phyloP scores from a whole-genome alignment of 2,113 vertebrate species.

The Callipepla californica region DNA sequence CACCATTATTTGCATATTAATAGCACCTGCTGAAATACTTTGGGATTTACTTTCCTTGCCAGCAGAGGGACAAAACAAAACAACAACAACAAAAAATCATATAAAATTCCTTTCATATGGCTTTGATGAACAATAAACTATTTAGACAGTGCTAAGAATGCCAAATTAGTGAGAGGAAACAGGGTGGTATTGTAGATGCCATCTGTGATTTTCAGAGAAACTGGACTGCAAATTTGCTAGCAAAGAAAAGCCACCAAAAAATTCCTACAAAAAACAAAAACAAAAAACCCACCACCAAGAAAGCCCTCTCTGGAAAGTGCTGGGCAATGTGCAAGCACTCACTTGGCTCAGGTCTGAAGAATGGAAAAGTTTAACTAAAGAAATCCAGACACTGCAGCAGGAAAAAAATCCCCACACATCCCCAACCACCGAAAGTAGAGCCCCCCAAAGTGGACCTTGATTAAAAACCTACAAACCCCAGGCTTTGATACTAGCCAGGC shows the following conservation, averaged over 20 bases:
- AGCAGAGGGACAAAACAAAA: conserved; percentile 79
- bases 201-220: conserved; percentile 47
- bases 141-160: conserved; percentile 47
- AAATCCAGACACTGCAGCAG: conserved; percentile 59
- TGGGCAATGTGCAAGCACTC: conserved; percentile 43
- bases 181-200: conserved; percentile 20
- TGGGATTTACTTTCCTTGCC: conserved; percentile 81
- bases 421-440: conserved; percentile 10
- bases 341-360: conserved; percentile 50
- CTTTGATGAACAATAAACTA: conserved; percentile 69
- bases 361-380: conserved; percentile 68
- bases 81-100: conserved; percentile 24
- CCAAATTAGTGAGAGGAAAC: conserved; percentile 38
- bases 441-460: conserved; percentile 69
- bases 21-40: conserved; percentile 83
- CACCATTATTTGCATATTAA: conserved; percentile 86
- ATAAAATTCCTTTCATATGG: conserved; percentile 71
- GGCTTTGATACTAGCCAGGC: conserved; percentile 68
- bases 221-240: not conserved
- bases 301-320: conserved; percentile 46
- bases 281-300: not conserved
- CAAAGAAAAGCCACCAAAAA: not conserved
- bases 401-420: not conserved
- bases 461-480: conserved; percentile 67
- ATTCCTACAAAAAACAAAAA: not conserved